Percentiles rank a stretch among this genome's conserved stretches.
Conservation (phyloP, 2,888 invertebrate species). For the Drosophila longiperda region DNA sequence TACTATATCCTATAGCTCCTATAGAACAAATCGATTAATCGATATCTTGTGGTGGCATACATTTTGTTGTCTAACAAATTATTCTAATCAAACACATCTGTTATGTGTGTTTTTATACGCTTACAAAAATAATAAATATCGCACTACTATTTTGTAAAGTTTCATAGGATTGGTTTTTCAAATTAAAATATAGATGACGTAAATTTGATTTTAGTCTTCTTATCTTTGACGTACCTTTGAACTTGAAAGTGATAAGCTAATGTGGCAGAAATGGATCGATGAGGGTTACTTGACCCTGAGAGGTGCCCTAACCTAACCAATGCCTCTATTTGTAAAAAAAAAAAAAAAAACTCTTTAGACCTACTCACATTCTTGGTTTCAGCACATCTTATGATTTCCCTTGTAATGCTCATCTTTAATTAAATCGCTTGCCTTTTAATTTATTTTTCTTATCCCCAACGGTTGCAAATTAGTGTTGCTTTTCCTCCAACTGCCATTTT, state of each 20-base stretch:
- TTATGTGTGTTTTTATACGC: not conserved
- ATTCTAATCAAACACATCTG: not conserved
- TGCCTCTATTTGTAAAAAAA: not conserved
- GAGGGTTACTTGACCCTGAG: not conserved
- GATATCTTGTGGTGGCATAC: not conserved
- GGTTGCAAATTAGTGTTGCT: not conserved
- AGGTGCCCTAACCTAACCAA: not conserved
- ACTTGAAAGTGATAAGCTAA: not conserved
- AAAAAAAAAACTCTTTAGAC: not conserved
- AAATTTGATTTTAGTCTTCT: not conserved
- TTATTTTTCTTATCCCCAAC: not conserved
- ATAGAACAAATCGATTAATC: not conserved
- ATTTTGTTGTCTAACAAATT: not conserved
- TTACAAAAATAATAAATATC: not conserved
- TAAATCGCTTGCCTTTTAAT: not conserved
- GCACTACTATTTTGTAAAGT: not conserved
- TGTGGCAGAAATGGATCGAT: not conserved
- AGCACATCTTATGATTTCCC: not conserved
- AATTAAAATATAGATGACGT: not conserved
- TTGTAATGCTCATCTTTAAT: not conserved
- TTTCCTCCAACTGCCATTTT: not conserved
- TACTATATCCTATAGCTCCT: not conserved
- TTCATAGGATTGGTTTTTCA: not conserved
- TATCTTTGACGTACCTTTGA: not conserved
- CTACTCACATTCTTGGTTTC: not conserved